These are phyloP conservation scores for Euschistus heros DNA, from an alignment of 1,140 invertebrate genomes.

Conservation along the genomic window DNA sequence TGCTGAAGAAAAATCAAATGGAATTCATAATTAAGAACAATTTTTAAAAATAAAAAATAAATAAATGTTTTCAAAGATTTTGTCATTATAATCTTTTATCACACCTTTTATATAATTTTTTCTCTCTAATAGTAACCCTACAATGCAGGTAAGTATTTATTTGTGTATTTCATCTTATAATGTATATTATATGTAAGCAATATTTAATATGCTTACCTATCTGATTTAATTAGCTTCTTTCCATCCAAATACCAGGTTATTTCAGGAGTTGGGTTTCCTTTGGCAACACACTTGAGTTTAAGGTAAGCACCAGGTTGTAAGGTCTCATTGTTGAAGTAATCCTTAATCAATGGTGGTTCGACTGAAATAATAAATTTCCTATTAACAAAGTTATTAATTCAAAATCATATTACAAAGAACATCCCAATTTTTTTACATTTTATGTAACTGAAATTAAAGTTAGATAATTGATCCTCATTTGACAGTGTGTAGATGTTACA, in stretches of 20 bases:
- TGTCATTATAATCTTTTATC: too few species aligned
- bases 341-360: conserved; percentile 76
- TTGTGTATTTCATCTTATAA: conserved; percentile 4
- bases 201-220: conserved; percentile 46
- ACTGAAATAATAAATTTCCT: conserved; percentile 42
- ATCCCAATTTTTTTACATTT: not conserved
- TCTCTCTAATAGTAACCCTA: too few species aligned
- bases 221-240: conserved; percentile 67
- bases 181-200: conserved; percentile 1
- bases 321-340: conserved; percentile 76
- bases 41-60: too few species aligned
- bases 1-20: too few species aligned
- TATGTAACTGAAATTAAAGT: conserved; percentile 16
- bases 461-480: not conserved
- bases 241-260: conserved; percentile 91
- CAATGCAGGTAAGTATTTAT: too few species aligned
- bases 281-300: conserved; percentile 68
- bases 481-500: too few species aligned
- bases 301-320: conserved; percentile 76
- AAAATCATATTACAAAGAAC: not conserved
- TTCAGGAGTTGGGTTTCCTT: conserved; percentile 86
- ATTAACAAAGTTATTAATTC: not conserved
- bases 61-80: too few species aligned
- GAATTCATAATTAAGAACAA: too few species aligned
- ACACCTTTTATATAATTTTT: too few species aligned